Percentiles rank a stretch among this genome's conserved stretches.
Evolutionary conservation across 2,113 vertebrate species (phyloP).

Genomic region (Vidua macroura): DNA sequence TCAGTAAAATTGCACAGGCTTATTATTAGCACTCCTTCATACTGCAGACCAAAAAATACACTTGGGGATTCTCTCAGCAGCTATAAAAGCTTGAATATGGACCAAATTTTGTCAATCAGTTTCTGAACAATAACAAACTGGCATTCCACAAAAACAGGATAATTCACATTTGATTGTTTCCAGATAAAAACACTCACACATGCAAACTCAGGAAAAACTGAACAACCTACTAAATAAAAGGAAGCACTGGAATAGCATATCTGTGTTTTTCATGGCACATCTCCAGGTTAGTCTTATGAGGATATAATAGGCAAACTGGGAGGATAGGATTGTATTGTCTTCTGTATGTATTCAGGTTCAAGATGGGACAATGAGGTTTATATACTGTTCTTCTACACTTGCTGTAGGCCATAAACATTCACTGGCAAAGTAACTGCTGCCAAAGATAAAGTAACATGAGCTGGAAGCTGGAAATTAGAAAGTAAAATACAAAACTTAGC

Average conservation of each 20-base stretch:
- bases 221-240: slow-evolving; percentile 49
- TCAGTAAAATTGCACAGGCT: neutral
- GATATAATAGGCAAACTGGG: neutral
- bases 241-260: slow-evolving; percentile 48
- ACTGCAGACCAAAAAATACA: neutral
- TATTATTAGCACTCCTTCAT: slow-evolving; percentile 10
- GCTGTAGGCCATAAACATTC: slow-evolving; percentile 17
- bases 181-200: slow-evolving; percentile 58
- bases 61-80: neutral
- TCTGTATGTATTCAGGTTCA: neutral
- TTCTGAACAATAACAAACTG: slow-evolving; percentile 48
- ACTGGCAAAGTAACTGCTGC: neutral
- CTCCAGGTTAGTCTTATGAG: slow-evolving; percentile 32
- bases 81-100: slow-evolving; percentile 18
- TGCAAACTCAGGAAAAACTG: slow-evolving; percentile 35
- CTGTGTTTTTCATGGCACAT: slow-evolving; percentile 44
- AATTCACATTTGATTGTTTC: slow-evolving; percentile 68
- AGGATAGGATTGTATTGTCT: slow-evolving; percentile 33
- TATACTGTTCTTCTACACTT: neutral
- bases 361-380: slow-evolving; percentile 19
- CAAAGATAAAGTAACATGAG: slow-evolving; percentile 31
- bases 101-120: slow-evolving; percentile 25
- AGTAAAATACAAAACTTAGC: neutral
- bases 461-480: slow-evolving; percentile 5
- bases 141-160: slow-evolving; percentile 42